Base-by-base conservation (phyloP, 2,888 invertebrate species). In the Clunio marinus region DNA sequence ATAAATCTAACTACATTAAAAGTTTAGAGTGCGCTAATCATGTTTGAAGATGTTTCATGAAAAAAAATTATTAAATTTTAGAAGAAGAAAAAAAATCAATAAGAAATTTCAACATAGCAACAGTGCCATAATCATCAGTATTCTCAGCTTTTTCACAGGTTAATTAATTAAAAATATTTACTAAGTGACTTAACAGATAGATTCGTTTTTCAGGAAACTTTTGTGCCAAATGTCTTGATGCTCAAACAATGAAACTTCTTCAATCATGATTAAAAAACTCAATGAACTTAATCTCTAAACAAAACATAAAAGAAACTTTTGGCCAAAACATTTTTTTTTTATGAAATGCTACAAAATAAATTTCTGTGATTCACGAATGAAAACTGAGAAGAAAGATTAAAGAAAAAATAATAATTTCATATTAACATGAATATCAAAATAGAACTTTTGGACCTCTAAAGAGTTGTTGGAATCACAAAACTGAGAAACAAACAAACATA, bases 351-450 rank as follows among this genome's bases (percentile, higher is more conserved):
- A n/a, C n/a, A 2, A 27, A 25, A 27, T 2, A 58, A 58, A 27
- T n/a, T 28, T 58, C 58, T 51, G 51, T 51, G 51, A 51, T 51
- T 51, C 51, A 51, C 51, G n/a, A n/a, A n/a, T n/a, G n/a, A n/a
- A n/a, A n/a, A n/a, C n/a, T n/a, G n/a, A n/a, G n/a, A n/a, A 7
- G 8, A 51, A 51, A 51, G 17, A 17, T 51, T 51, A 51, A 17
- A 51, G n/a, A n/a, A n/a, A n/a, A n/a, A n/a, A n/a, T n/a, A n/a
- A n/a, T n/a, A n/a, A n/a, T n/a, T n/a, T n/a, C n/a, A n/a, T n/a
- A n/a, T n/a, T n/a, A n/a, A n/a, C n/a, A n/a, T n/a, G n/a, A n/a
- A n/a, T n/a, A n/a, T n/a, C 17, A 51, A 51, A 51, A 58, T 25
- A 27, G 15, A 27, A 57, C n/a, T 27, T 58, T 28, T 24, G 27